Evolutionary conservation across 2,888 invertebrate genomes (phyloP), one percentile per base, ranked within the genome.

Genomic region (Unio pictorum): DNA sequence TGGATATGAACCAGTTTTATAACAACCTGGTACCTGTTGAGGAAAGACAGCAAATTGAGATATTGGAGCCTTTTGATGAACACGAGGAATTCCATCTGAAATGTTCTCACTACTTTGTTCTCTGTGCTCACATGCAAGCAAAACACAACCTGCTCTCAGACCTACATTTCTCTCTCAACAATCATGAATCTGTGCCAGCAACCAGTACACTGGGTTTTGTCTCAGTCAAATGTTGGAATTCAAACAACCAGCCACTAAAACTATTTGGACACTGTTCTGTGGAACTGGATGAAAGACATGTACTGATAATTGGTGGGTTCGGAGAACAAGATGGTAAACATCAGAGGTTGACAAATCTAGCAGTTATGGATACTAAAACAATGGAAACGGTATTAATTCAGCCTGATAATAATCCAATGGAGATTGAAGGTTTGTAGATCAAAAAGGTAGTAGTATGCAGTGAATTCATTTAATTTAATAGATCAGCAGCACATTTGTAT

Each of bases 31-130:
- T 89, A n/a, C 45, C 84, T 4, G 5, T 55, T 0, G 83, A 81
- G 20, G 91, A 91, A 75, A 82, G 84, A 57, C 62, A 73, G 6
- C 76, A 88, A 57, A 82, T 91, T 15, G 85, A 89, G 54, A 73
- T 72, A 7, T 74, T 91, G 28, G 92, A 92, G 76, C 87, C 89
- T 3, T 92, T 92, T 85, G 92, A 92, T 81, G 92, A 92, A 77
- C 91, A 88, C 82, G 92, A 92, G 83, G 91, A 91, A 77, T 90
- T 90, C 87, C 90, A 91, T 81, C 81, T 91, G 20, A 91, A 91
- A 71, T 91, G 91, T 80, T 80, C 85, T 30, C 92, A 92, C 80
- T 92, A 92, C 80, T 84, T 90, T 59, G 75, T 92, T 23, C 75
- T 90, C 55, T 84, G 89, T 69, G 90, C 90, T 30, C 81, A 84